A percentile compares a stretch with the other conserved stretches of the same genome.
These are phyloP conservation scores for Copsychus sechellarum DNA, from an alignment of 2,113 vertebrate species.

Conservation along the genomic window DNA sequence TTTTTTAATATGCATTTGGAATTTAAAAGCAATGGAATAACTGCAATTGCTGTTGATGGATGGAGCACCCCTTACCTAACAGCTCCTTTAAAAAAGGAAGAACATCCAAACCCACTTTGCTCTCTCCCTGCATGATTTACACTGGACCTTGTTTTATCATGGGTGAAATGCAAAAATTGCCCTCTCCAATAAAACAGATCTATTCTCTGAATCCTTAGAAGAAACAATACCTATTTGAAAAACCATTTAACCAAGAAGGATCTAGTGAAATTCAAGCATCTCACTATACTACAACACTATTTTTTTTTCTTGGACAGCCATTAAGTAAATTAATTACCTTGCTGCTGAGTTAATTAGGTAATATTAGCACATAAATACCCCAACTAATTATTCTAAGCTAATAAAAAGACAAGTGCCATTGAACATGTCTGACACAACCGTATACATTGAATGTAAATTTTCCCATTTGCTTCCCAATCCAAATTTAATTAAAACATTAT, in stretches of 20 bases:
- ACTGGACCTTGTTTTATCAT: background rate
- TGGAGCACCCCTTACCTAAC: background rate
- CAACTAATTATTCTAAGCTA: conserved; percentile 73
- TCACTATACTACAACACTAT: background rate
- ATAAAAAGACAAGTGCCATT: conserved; percentile 56
- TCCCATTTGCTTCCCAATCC: conserved; percentile 41
- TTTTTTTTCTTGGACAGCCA: conserved; percentile 15
- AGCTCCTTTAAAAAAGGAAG: conserved; percentile 3
- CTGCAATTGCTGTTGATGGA: background rate
- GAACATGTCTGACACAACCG: conserved; percentile 21
- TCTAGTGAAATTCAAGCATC: conserved; percentile 18
- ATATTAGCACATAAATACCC: conserved; percentile 71
- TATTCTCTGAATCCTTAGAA: background rate
- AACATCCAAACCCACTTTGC: background rate
- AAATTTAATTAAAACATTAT: conserved; percentile 57
- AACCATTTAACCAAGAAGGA: background rate
- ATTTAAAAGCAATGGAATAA: background rate
- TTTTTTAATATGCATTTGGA: background rate
- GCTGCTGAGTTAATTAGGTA: conserved; percentile 67
- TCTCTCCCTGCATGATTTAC: background rate
- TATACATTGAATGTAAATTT: conserved; percentile 46
- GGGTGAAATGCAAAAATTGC: conserved; percentile 1
- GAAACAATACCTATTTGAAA: background rate
- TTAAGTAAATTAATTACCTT: conserved; percentile 68
- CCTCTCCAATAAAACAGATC: conserved; percentile 24